phyloP scores from a whole-genome alignment of 2,797 vertebrate genomes.

The Apogon hyalosoma region DNA sequence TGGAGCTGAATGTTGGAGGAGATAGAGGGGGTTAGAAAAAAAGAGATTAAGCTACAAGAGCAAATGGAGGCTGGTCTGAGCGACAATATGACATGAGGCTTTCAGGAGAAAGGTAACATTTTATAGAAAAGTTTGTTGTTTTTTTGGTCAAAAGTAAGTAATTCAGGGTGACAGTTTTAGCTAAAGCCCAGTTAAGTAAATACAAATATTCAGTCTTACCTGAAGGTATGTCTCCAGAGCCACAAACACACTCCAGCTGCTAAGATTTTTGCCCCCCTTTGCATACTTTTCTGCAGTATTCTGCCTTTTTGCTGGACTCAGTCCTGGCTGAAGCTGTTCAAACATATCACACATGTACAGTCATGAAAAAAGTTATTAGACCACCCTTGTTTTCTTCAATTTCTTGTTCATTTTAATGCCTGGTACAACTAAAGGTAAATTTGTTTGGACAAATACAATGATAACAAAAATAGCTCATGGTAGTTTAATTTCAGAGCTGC shows the following conservation, averaged over 20 bases:
- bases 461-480: no score
- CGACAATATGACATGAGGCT: no score
- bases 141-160: no score
- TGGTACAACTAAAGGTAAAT: no score
- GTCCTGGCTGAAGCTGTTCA: conserved; percentile 72
- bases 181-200: background rate
- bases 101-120: no score
- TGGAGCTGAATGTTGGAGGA: conserved; percentile 78
- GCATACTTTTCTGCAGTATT: conserved; percentile 58
- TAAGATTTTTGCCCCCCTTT: conserved; percentile 71
- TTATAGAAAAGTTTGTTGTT: no score
- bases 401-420: no score
- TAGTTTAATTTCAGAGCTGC: no score
- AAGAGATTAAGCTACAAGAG: background rate
- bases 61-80: background rate
- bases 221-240: conserved; percentile 93
- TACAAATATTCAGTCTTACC: conserved; percentile 75
- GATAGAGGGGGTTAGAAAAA: background rate
- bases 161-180: background rate
- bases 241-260: conserved; percentile 83
- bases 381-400: no score
- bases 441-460: no score
- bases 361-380: no score
- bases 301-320: conserved; percentile 57
- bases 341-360: no score